These are phyloP conservation scores for Hipposideros armiger DNA, from an alignment of 2,113 vertebrate species.

Conservation along the genomic window DNA sequence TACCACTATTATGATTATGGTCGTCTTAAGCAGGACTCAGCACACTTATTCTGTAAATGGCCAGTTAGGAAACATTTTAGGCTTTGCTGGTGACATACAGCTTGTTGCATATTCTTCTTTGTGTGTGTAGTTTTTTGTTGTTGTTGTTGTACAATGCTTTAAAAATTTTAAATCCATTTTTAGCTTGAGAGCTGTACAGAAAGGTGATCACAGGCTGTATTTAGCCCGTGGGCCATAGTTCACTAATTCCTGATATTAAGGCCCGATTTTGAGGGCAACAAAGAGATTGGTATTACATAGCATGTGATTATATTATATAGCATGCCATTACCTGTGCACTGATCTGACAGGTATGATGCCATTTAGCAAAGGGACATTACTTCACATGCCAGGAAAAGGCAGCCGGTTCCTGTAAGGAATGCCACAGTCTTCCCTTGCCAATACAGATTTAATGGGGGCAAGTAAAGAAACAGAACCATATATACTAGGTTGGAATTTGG, in stretches of 20 bases:
- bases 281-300: neutral
- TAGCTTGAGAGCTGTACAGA: neutral
- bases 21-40: neutral
- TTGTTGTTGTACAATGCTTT: neutral
- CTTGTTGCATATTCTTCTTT: neutral
- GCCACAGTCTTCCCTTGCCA: conserved; percentile 12
- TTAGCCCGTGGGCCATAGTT: neutral
- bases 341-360: neutral
- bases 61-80: neutral
- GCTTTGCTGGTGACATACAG: neutral
- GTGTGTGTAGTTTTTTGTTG: too few species aligned
- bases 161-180: neutral
- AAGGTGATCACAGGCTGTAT: neutral
- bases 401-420: conserved; percentile 14
- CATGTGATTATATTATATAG: neutral
- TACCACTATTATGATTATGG: neutral
- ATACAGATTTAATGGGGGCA: conserved; percentile 12
- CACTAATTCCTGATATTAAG: neutral
- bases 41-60: neutral
- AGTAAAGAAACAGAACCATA: conserved; percentile 35
- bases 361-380: neutral
- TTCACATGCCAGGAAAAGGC: neutral
- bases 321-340: neutral
- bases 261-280: neutral
- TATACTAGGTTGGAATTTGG: conserved; percentile 41